Evolutionary conservation across 2,888 invertebrate genomes (phyloP).

Genomic region (Cyrtodaria siliqua): DNA sequence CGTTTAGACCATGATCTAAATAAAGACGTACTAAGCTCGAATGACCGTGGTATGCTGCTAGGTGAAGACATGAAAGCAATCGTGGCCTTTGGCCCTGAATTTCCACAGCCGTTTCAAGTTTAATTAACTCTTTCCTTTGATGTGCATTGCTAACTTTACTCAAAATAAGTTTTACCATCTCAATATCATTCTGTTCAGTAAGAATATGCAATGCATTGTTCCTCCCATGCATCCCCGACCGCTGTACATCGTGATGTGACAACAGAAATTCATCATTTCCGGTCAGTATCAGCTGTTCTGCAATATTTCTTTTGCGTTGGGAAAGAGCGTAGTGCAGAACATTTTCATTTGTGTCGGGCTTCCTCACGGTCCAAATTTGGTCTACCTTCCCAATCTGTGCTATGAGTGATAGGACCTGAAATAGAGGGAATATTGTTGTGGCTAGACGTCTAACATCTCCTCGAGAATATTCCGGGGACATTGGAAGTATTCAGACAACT

Average conservation of each 20-base stretch:
- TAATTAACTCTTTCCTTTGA: slow-evolving; percentile 21
- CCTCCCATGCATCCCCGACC: slow-evolving; percentile 52
- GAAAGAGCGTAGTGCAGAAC: slow-evolving; percentile 50
- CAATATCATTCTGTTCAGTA: slow-evolving; percentile 68
- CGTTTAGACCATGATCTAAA: slow-evolving; percentile 67
- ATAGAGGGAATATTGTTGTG: neutral
- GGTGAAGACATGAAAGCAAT: slow-evolving; percentile 72
- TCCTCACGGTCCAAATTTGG: neutral
- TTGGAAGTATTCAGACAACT: no score
- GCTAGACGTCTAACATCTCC: no score
- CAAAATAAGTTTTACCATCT: slow-evolving; percentile 59
- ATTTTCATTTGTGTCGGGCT: slow-evolving; percentile 35
- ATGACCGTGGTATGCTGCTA: slow-evolving; percentile 72
- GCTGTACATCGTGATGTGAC: slow-evolving; percentile 51
- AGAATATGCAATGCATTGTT: slow-evolving; percentile 77
- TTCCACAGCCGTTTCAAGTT: slow-evolving; percentile 71
- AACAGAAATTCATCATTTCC: slow-evolving; percentile 41
- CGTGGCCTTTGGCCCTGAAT: slow-evolving; percentile 81
- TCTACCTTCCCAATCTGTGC: neutral
- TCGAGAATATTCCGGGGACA: no score
- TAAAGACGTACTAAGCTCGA: slow-evolving; percentile 71
- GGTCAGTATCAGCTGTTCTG: slow-evolving; percentile 24
- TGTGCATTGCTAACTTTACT: slow-evolving; percentile 14
- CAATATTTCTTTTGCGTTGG: slow-evolving; percentile 24
- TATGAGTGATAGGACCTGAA: neutral